A percentile compares a stretch with the other conserved stretches of the same genome.
phyloP scores from a whole-genome alignment of 1,140 invertebrate genomes.

The Drosophila busckii region DNA sequence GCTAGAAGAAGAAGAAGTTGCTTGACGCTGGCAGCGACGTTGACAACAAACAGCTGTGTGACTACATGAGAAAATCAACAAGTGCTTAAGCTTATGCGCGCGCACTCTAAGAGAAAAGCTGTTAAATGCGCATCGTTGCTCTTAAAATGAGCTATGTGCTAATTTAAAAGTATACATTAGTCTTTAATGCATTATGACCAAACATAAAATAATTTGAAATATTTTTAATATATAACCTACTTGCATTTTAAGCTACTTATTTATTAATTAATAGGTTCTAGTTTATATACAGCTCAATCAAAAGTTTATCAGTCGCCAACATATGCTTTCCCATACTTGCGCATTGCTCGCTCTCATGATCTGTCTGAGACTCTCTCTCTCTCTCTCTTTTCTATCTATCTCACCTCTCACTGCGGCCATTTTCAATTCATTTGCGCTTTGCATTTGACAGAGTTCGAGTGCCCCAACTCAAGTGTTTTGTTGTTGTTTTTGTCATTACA shows the following conservation, averaged over 20 bases:
- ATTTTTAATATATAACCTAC: too few relatives aligned
- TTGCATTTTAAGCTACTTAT: too few relatives aligned
- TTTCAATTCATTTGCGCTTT: constrained; percentile 58
- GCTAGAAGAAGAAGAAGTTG: too few relatives aligned
- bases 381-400: constrained; percentile 6
- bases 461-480: constrained; percentile 25
- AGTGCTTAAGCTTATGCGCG: too few relatives aligned
- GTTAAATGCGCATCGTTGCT: constrained; percentile 50
- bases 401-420: constrained; percentile 33
- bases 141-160: too few relatives aligned
- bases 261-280: too few relatives aligned
- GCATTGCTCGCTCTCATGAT: constrained; percentile 25
- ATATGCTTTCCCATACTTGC: constrained; percentile 19
- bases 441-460: constrained; percentile 65
- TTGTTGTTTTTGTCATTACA: constrained; percentile 25
- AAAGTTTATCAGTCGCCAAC: not conserved
- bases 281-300: not conserved
- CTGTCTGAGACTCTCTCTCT: constrained; percentile 18
- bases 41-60: constrained; percentile 46
- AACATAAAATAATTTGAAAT: too few relatives aligned
- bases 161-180: too few relatives aligned
- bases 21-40: too few relatives aligned
- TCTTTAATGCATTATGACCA: too few relatives aligned
- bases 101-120: constrained; percentile 60
- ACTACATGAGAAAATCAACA: too few relatives aligned